Conservation (phyloP, 2,888 invertebrate genomes). For the Amphipoea lucens region DNA sequence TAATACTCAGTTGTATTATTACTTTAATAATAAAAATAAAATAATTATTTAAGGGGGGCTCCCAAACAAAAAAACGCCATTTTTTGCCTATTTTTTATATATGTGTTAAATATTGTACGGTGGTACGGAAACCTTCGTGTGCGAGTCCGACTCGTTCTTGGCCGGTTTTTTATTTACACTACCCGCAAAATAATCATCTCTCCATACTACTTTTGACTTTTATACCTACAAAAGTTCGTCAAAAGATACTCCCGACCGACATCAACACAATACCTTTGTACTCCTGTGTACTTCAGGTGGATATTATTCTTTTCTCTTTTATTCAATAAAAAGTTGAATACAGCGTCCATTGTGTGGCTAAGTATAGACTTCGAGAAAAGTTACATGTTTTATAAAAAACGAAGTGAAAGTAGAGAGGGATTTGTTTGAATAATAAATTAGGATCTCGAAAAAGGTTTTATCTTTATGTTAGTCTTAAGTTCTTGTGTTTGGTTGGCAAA, state of each 20-base stretch:
- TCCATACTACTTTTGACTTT: too few relatives aligned
- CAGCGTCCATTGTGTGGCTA: conserved; percentile 6
- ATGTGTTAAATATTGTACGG: too few relatives aligned
- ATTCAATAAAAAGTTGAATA: conserved; percentile 10
- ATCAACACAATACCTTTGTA: conserved; percentile 1
- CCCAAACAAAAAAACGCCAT: too few relatives aligned
- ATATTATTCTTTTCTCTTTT: conserved; percentile 19
- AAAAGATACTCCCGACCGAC: neutral
- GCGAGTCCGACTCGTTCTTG: too few relatives aligned
- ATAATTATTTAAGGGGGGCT: too few relatives aligned
- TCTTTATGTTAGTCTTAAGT: neutral
- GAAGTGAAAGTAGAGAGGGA: neutral
- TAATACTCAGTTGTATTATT: too few relatives aligned
- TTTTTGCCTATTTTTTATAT: too few relatives aligned
- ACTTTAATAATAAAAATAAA: too few relatives aligned
- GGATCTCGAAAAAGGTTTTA: conserved; percentile 14
- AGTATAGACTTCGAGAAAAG: conserved; percentile 15
- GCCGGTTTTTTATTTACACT: too few relatives aligned
- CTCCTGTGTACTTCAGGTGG: neutral
- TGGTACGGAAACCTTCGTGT: too few relatives aligned
- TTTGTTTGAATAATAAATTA: conserved; percentile 44
- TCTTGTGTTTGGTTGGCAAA: conserved; percentile 25
- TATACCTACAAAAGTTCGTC: too few relatives aligned
- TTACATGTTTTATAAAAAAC: conserved; percentile 6
- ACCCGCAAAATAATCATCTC: too few relatives aligned